These are phyloP conservation scores for Campylomormyrus tamandua DNA, from an alignment of 2,113 vertebrate genomes.

Conservation along the genomic window DNA sequence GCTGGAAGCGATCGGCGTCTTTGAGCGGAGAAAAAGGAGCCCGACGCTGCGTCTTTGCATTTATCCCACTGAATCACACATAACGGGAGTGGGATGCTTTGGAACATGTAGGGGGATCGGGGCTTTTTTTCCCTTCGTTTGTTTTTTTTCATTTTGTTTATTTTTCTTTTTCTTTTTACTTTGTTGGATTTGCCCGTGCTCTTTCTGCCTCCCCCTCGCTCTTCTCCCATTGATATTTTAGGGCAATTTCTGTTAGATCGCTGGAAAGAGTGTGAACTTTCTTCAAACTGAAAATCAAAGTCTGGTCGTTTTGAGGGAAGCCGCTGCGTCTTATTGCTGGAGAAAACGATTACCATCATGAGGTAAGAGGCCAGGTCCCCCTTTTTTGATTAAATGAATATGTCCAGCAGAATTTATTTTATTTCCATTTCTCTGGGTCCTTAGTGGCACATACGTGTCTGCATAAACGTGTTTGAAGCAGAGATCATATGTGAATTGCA, in stretches of 20 bases:
- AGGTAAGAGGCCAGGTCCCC: conserved; percentile 49
- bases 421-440: neutral
- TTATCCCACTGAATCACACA: conserved; percentile 6
- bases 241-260: conserved; percentile 16
- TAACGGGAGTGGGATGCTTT: conserved; percentile 30
- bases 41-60: conserved; percentile 6
- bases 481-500: neutral
- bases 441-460: neutral
- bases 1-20: conserved; percentile 26
- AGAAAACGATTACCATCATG: conserved; percentile 42
- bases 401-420: neutral
- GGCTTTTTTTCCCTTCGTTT: conserved; percentile 20
- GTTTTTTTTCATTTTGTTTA: conserved; percentile 27
- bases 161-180: conserved; percentile 29
- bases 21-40: conserved; percentile 14
- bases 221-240: conserved; percentile 40
- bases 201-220: conserved; percentile 21
- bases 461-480: neutral
- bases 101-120: conserved; percentile 50
- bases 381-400: neutral
- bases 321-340: conserved; percentile 3
- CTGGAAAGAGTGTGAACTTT: conserved; percentile 44
- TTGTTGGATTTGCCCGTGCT: conserved; percentile 33
- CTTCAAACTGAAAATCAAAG: conserved; percentile 32
- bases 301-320: conserved; percentile 20